Evolutionary conservation across 2,113 vertebrate genomes (phyloP), one percentile per base, ranked within the genome.

Genomic region (Upupa epops): DNA sequence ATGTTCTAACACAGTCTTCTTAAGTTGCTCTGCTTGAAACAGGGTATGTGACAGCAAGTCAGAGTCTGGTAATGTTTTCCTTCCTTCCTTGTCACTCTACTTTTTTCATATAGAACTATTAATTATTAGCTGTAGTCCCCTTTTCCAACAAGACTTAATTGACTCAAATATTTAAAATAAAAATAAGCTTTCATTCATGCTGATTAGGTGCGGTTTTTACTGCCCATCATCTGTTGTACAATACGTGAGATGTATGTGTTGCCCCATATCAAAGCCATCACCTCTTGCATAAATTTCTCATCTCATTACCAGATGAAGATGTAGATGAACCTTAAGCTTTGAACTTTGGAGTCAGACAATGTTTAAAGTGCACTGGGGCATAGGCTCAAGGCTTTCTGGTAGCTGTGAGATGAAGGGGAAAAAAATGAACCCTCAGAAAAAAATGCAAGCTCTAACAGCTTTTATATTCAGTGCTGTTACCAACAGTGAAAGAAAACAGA

Each of bases 1-100:
- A 51, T 18, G 34, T 70, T 87, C 56, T 71, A 92, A 74, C 20
- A 52, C 46, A 86, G 22, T 88, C 83, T 86, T 94, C 76, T 95
- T 86, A 58, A 55, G 66, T 74, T 93, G 14, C 16, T 46, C 28
- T 34, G 22, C 29, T 85, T 91, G 19, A 95, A 94, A 84, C 29
- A 92, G 42, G 19, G 42, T 78, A 94, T 69, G 25, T 34, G 51
- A 84, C 89, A 96, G 51, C 59, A 68, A 90, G 17, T 78, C 66
- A 55, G 28, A 14, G 31, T 69, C 8, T 26, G 52, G 17, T 6
- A 69, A 58, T 76, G 26, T 60, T 74, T 61, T 88, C n/a, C 31
- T 66, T 5, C 61, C 4, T 79, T 94, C 34, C 17, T 93, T 74
- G 19, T 89, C 58, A 56, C 11, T 34, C 8, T 17, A 6, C 13